Conservation (phyloP, 2,888 invertebrate species). For the Mimachlamys varia region DNA sequence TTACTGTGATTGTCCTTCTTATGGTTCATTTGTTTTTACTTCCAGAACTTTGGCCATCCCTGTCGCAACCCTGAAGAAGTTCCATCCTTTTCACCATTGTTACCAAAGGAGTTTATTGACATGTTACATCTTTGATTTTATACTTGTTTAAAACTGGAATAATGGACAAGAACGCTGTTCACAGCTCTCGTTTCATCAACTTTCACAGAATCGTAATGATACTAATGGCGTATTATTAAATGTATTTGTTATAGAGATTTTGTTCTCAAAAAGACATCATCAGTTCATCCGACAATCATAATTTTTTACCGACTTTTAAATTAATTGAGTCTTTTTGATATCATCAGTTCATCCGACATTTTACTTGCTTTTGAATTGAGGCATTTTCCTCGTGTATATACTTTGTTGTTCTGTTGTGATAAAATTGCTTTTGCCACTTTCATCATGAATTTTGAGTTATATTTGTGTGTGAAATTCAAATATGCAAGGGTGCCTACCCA, state of each 20-base stretch:
- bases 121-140: constrained; percentile 28
- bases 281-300: not conserved
- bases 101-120: constrained; percentile 33
- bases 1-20: too few species aligned
- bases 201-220: not conserved
- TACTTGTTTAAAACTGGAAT: not conserved
- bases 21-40: not conserved
- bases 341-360: not conserved
- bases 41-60: constrained; percentile 38
- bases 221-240: not conserved
- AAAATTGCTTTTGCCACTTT: not conserved
- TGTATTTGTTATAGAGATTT: not conserved
- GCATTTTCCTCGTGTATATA: not conserved
- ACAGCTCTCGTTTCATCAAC: not conserved
- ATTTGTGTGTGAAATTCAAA: too few species aligned
- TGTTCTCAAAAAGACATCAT: not conserved
- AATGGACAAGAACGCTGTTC: not conserved
- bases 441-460: not conserved
- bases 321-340: too few species aligned
- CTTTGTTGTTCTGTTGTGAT: not conserved
- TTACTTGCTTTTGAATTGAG: not conserved
- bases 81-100: not conserved
- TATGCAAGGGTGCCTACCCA: too few species aligned
- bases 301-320: too few species aligned
- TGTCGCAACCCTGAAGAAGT: constrained; percentile 38